phyloP scores from a whole-genome alignment of 2,797 vertebrate genomes.

The Halcyon smyrnensis region DNA sequence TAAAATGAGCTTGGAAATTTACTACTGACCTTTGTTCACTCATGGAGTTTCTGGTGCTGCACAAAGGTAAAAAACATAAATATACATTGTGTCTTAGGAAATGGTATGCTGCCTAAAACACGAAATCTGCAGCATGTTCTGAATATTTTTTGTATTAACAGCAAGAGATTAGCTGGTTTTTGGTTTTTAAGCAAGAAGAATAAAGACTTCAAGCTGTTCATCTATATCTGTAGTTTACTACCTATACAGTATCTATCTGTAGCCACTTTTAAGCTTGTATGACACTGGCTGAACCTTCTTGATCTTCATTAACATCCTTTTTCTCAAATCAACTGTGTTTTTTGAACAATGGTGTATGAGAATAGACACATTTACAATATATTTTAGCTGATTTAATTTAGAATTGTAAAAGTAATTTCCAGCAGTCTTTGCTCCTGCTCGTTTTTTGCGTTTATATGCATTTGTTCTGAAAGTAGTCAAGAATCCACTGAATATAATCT shows the following conservation, averaged over 20 bases:
- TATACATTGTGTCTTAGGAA: background rate
- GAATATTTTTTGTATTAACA: background rate
- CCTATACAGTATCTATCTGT: background rate
- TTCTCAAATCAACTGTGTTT: background rate
- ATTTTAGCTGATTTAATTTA: background rate
- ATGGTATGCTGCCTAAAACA: background rate
- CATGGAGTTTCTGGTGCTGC: background rate
- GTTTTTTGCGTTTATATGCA: background rate
- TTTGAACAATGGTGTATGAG: background rate
- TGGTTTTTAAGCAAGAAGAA: background rate
- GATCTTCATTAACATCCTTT: background rate
- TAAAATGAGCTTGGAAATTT: constrained; percentile 10
- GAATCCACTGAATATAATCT: background rate
- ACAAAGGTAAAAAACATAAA: background rate
- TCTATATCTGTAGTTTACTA: background rate
- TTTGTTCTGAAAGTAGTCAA: background rate
- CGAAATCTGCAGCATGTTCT: background rate
- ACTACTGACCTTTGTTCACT: background rate
- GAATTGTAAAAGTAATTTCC: background rate
- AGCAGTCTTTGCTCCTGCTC: background rate
- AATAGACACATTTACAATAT: background rate
- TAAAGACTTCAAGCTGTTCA: background rate
- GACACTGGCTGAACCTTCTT: background rate
- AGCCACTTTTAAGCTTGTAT: background rate
- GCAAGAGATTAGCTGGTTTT: background rate